A percentile compares a stretch with the other conserved stretches of the same genome.
Conservation (phyloP, 2,113 vertebrate genomes). For the Onychostruthus taczanowskii region DNA sequence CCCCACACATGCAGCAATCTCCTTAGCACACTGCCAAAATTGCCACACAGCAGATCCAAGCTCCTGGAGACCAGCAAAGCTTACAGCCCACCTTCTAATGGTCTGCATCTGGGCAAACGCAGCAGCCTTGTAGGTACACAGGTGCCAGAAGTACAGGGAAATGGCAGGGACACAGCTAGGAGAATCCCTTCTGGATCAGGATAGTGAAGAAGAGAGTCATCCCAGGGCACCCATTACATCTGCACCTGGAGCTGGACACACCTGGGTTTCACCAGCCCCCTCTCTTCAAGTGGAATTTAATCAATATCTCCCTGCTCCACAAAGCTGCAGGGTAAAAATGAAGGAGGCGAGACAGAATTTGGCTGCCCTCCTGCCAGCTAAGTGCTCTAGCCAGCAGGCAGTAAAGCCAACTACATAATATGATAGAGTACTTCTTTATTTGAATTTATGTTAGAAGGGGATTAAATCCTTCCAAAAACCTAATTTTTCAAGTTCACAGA, state of each 20-base stretch:
- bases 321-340: background rate
- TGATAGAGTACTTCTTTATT: background rate
- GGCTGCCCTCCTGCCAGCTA: background rate
- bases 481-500: background rate
- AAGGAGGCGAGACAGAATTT: background rate
- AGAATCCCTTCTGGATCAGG: background rate
- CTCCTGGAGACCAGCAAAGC: accelerated
- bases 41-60: background rate
- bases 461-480: background rate
- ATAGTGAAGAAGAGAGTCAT: background rate
- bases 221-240: background rate
- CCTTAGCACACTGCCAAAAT: background rate
- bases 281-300: background rate
- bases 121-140: background rate
- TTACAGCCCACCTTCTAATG: background rate
- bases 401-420: background rate
- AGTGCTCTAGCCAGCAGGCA: background rate
- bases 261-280: background rate
- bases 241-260: background rate
- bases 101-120: background rate
- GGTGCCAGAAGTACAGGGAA: background rate
- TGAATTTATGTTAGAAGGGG: background rate
- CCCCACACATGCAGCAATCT: background rate
- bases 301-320: background rate
- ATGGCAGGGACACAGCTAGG: background rate